Base-by-base conservation (phyloP, 1,140 invertebrate species). In the Hesperophylax magnus region DNA sequence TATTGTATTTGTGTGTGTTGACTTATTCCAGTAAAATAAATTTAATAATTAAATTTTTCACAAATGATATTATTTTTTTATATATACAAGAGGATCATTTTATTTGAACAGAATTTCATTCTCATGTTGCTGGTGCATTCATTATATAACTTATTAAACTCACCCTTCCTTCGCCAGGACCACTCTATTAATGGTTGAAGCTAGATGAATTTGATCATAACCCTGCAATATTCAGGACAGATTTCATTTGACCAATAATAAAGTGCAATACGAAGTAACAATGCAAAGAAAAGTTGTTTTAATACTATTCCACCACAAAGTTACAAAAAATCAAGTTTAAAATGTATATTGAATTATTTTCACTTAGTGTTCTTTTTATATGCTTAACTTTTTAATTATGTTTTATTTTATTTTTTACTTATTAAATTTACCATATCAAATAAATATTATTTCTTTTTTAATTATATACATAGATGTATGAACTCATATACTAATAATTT, bases 401-500 rank as follows among this genome's bases (percentile, higher is more conserved):
- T 47, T 24, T 14, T 17, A 6, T 53, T 54, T 63, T 75, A 56
- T 81, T 71, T 24, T 34, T 69, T 81, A 27, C 56, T 75, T 78
- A 78, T 27, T 75, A 63, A 18, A 75, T 80, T 63, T 47, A 75
- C 69, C 72, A 75, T 80, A 80, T 80, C 69, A 79, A 60, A 72
- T 47, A 20, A 54, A 53, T 71, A 17, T 76, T 81, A 75, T 63
- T 31, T 58, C 61, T 47, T 34, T 75, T 47, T 63, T 53, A 65
- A 76, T 69, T 77, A 67, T 65, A 75, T 80, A 63, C 61, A 61
- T 58, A 81, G 24, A 69, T 79, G 31, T 79, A 39, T 63, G 81
- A 79, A 83, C 61, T 72, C 53, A 75, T 14, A 61, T 81, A 81
- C 58, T 81, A 77, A 78, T 80, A 81, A 79, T 77, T 22, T 75